These are phyloP conservation scores for Alloplasta piceator DNA, from an alignment of 2,888 invertebrate genomes.

Conservation along the genomic window DNA sequence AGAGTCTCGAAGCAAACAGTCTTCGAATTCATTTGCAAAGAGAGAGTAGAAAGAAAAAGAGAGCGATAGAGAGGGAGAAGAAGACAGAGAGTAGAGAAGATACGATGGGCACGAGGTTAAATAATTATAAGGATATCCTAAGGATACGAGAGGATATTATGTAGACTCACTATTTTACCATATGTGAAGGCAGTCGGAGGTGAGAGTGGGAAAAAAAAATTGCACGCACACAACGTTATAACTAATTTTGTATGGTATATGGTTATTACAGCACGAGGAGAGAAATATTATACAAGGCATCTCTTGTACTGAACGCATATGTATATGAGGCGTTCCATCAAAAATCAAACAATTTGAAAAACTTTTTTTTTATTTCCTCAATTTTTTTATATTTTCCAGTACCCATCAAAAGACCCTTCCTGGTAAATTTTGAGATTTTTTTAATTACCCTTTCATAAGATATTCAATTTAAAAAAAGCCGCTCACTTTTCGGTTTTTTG, in stretches of 20 bases:
- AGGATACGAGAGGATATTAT: not conserved
- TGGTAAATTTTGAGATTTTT: too few relatives aligned
- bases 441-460: too few relatives aligned
- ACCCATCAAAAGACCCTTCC: too few relatives aligned
- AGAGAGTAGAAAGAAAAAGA: not conserved
- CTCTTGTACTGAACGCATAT: not conserved
- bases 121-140: conserved; percentile 1
- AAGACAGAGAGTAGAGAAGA: not conserved
- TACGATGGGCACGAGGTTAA: not conserved
- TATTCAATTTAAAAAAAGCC: too few relatives aligned
- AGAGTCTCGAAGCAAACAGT: too few relatives aligned
- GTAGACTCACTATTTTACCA: not conserved
- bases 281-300: not conserved
- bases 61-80: not conserved
- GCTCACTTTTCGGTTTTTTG: too few relatives aligned
- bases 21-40: too few relatives aligned
- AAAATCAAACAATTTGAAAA: too few relatives aligned
- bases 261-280: not conserved
- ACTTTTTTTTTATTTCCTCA: too few relatives aligned
- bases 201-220: not conserved
- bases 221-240: not conserved
- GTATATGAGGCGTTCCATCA: too few relatives aligned
- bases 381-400: too few relatives aligned
- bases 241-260: not conserved
- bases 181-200: not conserved